Conservation (phyloP, 2,888 invertebrate genomes). For the Meloe dianella region DNA sequence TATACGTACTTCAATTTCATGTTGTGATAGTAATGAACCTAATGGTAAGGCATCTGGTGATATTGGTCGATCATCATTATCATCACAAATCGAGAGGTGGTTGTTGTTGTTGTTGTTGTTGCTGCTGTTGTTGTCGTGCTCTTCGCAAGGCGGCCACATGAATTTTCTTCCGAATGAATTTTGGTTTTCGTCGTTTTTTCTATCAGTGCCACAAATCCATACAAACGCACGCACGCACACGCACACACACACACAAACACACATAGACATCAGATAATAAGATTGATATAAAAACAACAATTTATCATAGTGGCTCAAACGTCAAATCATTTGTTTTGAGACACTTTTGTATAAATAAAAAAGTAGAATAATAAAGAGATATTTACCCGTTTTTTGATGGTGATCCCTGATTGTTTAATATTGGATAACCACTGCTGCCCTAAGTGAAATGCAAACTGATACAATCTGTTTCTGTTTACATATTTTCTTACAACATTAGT, state of each 20-base stretch:
- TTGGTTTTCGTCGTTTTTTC: slow-evolving; percentile 78
- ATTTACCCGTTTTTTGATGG: slow-evolving; percentile 69
- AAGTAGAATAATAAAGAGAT: background rate
- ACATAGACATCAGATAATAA: too few species aligned
- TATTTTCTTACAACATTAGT: slow-evolving; percentile 62
- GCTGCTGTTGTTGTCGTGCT: slow-evolving; percentile 65
- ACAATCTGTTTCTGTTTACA: slow-evolving; percentile 63
- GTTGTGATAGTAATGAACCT: slow-evolving; percentile 65
- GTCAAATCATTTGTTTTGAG: too few species aligned
- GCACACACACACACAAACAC: too few species aligned
- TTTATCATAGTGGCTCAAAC: too few species aligned
- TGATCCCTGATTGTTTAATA: slow-evolving; percentile 61
- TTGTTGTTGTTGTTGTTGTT: slow-evolving; percentile 59
- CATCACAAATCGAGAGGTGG: slow-evolving; percentile 56
- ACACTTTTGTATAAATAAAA: too few species aligned
- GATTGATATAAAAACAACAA: too few species aligned
- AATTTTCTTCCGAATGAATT: slow-evolving; percentile 87
- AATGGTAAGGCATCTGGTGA: slow-evolving; percentile 35
- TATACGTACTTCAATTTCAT: slow-evolving; percentile 70
- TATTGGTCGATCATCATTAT: slow-evolving; percentile 32
- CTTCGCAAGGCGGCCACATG: slow-evolving; percentile 75
- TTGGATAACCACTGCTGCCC: slow-evolving; percentile 84
- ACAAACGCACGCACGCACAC: too few species aligned
- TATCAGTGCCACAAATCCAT: slow-evolving; percentile 48
- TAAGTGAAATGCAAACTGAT: slow-evolving; percentile 74